Percentiles rank a stretch among this genome's conserved stretches.
Conservation (phyloP, 2,113 vertebrate species). For the Crypturellus undulatus region DNA sequence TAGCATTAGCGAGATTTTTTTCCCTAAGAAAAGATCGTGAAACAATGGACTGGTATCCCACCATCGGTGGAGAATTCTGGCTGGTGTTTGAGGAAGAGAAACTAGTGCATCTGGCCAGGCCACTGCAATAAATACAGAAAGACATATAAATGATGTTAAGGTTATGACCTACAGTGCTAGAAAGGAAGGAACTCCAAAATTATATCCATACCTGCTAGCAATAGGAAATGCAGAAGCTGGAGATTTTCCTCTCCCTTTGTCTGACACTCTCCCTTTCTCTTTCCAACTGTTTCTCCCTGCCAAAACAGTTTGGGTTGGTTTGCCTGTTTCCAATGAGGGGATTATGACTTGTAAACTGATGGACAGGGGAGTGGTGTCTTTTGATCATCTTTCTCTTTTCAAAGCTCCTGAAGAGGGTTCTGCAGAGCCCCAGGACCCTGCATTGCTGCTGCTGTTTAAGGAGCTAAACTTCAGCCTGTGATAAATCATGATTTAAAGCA, state of each 20-base stretch:
- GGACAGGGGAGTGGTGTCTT: not conserved
- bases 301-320: not conserved
- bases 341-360: fast-evolving
- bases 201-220: conserved; percentile 53
- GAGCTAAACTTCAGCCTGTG: not conserved
- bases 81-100: not conserved
- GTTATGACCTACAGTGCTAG: not conserved
- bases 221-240: conserved; percentile 24
- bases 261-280: not conserved
- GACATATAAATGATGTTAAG: conserved; percentile 17
- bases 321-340: not conserved
- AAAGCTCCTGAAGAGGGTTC: not conserved
- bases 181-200: conserved; percentile 66
- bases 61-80: not conserved
- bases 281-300: not conserved
- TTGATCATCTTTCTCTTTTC: not conserved
- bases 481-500: not conserved
- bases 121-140: conserved; percentile 11
- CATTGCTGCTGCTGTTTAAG: not conserved
- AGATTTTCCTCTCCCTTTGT: not conserved
- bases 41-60: not conserved
- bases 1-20: not conserved
- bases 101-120: not conserved
- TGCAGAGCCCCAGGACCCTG: not conserved
- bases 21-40: not conserved